Conservation (phyloP, 2,113 vertebrate species). For the Cololabis saira region DNA sequence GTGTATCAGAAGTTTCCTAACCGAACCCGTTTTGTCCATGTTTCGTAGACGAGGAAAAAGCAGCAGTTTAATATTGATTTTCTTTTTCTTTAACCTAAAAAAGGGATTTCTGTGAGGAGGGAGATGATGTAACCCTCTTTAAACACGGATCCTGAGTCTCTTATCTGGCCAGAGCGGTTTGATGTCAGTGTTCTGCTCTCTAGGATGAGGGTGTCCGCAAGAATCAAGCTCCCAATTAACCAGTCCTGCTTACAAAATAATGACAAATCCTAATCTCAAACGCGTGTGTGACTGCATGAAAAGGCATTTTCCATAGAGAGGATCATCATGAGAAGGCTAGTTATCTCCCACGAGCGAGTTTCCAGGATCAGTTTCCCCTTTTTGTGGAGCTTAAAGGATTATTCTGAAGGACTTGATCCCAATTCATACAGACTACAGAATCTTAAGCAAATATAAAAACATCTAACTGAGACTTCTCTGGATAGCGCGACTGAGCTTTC, state of each 20-base stretch:
- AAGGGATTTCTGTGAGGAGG: not conserved
- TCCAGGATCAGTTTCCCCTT: not conserved
- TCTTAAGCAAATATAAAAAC: not conserved
- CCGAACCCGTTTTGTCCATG: not conserved
- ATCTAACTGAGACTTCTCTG: not conserved
- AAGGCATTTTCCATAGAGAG: not conserved
- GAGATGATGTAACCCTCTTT: no score
- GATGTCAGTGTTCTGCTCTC: slow-evolving; percentile 17
- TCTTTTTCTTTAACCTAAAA: not conserved
- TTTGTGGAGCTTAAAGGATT: slow-evolving; percentile 2
- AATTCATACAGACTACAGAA: not conserved
- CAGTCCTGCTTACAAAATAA: not conserved
- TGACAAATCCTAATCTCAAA: not conserved
- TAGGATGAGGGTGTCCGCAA: slow-evolving; percentile 6
- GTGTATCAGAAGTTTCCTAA: not conserved
- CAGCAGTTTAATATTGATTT: not conserved
- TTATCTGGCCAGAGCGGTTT: not conserved
- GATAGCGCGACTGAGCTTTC: not conserved
- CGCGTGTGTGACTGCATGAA: not conserved
- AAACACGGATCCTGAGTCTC: slow-evolving; percentile 19
- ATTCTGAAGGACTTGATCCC: not conserved
- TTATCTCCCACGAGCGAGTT: not conserved
- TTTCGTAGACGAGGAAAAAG: slow-evolving; percentile 5
- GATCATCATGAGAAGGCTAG: not conserved
- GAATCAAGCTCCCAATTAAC: slow-evolving; percentile 21